Evolutionary conservation across 1,140 invertebrate species (phyloP).

Genomic region (Anadara kagoshimensis): DNA sequence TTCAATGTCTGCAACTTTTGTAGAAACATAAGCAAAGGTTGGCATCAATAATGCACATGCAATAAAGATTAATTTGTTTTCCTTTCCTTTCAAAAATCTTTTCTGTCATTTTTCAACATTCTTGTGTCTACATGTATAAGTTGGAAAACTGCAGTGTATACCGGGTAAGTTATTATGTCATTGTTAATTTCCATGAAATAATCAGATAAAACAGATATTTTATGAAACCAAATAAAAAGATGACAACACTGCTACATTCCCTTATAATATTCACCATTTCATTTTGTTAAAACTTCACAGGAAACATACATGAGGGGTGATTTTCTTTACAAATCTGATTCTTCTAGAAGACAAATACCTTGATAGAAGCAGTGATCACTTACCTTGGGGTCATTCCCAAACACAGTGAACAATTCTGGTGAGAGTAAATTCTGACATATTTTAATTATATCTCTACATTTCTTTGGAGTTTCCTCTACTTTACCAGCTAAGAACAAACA

Average conservation of each 20-base stretch:
- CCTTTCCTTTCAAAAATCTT: too few relatives aligned
- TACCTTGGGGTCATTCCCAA: constrained; percentile 92
- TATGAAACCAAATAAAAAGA: neutral
- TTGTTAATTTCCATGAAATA: too few relatives aligned
- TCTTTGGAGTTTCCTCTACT: constrained; percentile 99
- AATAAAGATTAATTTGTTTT: too few relatives aligned
- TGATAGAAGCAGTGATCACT: constrained; percentile 29
- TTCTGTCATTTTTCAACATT: too few relatives aligned
- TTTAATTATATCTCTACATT: constrained; percentile 98
- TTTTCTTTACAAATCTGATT: neutral
- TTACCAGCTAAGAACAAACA: constrained; percentile 98
- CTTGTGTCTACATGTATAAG: too few relatives aligned
- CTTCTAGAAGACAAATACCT: neutral
- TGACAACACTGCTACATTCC: neutral
- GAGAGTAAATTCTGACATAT: constrained; percentile 87
- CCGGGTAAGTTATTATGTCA: too few relatives aligned
- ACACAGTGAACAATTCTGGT: constrained; percentile 78
- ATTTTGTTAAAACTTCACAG: neutral
- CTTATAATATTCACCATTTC: neutral
- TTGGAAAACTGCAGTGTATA: too few relatives aligned
- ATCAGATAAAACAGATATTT: too few relatives aligned
- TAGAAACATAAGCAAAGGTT: too few relatives aligned
- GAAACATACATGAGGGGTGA: neutral
- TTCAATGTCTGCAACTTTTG: too few relatives aligned
- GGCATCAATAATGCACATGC: too few relatives aligned